Evolutionary conservation across 1,140 invertebrate species (phyloP), one percentile per base, ranked within the genome.

Genomic region (Mya arenaria): DNA sequence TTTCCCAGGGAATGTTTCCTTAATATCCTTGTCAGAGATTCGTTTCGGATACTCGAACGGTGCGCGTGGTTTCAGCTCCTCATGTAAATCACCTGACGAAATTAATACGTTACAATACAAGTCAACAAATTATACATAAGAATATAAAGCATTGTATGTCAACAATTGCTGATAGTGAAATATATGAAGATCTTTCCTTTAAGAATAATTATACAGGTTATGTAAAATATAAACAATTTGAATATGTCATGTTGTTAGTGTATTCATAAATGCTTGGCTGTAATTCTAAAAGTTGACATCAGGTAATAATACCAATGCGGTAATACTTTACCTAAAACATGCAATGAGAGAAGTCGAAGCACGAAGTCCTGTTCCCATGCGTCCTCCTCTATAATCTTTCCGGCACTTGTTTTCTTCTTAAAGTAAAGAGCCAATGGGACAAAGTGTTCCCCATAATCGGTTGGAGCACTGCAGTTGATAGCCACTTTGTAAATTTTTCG

Each of bases 381-480:
- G n/a, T n/a, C n/a, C 6, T 65, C 62, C 41, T 65, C 8, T 10
- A 69, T 48, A 4, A 52, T 4, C 13, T 69, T 5, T 32, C 36
- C 30, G n/a, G 32, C 6, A 6, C 23, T 52, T 30, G 48, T 32
- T 52, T 32, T 69, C 66, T 6, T 52, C 4, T 25, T 48, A 69
- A 69, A 48, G 28, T 48, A 69, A 39, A 69, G 55, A 10, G 39
- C 66, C 25, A 69, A 41, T 52, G 66, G 66, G 19, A 69, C 66
- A 69, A 69, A 69, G 36, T 69, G 41, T 41, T 69, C 41, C 17
- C 66, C 66, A 69, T 44, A 69, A 69, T 69, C 66, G 17, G 25
- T 28, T 15, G 66, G 66, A 25, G 66, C 66, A 19, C n/a, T 48
- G 28, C 66, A 69, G 17, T 32, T 48, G 15, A 69, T n/a, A 19